Evolutionary conservation across 2,797 vertebrate genomes (phyloP), one percentile per base, ranked within the genome.

Genomic region (Petrocephalus sullivani): DNA sequence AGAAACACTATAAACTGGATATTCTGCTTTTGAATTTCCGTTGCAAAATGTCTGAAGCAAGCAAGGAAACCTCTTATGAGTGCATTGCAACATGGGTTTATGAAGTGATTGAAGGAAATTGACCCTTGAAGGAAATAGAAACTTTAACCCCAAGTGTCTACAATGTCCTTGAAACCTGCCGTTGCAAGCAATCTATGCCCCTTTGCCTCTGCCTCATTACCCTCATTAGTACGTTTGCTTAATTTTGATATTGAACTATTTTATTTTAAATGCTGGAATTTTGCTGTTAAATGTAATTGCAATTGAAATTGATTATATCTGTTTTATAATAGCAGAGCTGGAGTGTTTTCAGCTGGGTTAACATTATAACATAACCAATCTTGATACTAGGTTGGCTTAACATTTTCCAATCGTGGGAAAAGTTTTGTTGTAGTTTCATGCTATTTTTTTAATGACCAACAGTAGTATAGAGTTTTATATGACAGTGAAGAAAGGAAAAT

Each of bases 61-160:
- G 41, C 21, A 61, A 85, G 58, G 87, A 64, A 57, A 83, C 87
- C 57, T 71, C 58, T 87, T 49, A 81, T 49, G 86, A 28, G 23
- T 2, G 21, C 33, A 51, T 64, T 88, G 87, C 87, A 88, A 33
- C 81, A 85, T 14, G 28, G 16, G 6, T 51, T 84, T 84, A 4
- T 85, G 87, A 61, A 88, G 78, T 88, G 87, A 88, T 84, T 67
- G 41, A 84, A 88, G 81, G 57, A 88, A 88, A 88, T 14, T 88
- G 56, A 85, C 58, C 46, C 23, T 67, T 81, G 75, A 81, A 81
- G 75, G 75, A 81, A 81, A 81, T 10, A 46, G 41, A 81, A 81
- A 49, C 41, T 49, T 81, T 8, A 81, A 81, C 37, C 75, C 19
- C 19, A 2, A n/a, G 16, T 49, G 16, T 81, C 41, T n/a, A n/a